A percentile compares a stretch with the other conserved stretches of the same genome.
Evolutionary conservation across 1,140 invertebrate species (phyloP).

Genomic region (Ooceraea biroi): DNA sequence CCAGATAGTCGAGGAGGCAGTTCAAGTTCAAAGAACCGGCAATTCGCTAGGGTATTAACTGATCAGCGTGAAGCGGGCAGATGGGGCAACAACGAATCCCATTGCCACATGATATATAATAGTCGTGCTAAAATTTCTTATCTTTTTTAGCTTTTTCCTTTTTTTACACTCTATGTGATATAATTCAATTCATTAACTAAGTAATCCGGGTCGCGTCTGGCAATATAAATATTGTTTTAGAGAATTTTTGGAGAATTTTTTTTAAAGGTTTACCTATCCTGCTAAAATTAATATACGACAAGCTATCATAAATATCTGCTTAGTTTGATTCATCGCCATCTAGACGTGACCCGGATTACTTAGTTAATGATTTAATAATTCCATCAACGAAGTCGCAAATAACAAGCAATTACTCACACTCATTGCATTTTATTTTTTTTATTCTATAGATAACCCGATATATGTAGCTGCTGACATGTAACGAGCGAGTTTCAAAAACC

Average conservation of each 20-base stretch:
- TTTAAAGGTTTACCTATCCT: too few species aligned
- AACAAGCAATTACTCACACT: constrained; percentile 80
- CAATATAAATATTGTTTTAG: too few species aligned
- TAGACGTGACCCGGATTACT: too few species aligned
- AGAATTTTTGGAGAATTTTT: too few species aligned
- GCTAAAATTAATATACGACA: too few species aligned
- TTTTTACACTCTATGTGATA: too few species aligned
- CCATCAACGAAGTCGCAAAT: constrained; percentile 77
- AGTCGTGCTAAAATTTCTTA: constrained; percentile 80
- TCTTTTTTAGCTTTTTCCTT: constrained; percentile 26
- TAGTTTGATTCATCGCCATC: too few species aligned
- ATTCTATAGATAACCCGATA: too few species aligned
- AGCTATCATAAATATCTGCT: too few species aligned
- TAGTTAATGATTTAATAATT: constrained; percentile 65
- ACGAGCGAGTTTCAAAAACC: constrained; percentile 49
- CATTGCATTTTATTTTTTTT: constrained; percentile 69
- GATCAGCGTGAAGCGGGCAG: constrained; percentile 46
- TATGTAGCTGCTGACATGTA: background rate
- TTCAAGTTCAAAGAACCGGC: constrained; percentile 64
- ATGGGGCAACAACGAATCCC: constrained; percentile 81
- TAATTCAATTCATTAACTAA: too few species aligned
- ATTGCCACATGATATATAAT: constrained; percentile 85
- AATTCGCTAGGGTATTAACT: constrained; percentile 55
- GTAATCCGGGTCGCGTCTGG: too few species aligned
- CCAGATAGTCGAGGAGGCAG: constrained; percentile 65